Base-by-base conservation (phyloP, 2,113 vertebrate genomes). In the Dicrurus megarhynchus region DNA sequence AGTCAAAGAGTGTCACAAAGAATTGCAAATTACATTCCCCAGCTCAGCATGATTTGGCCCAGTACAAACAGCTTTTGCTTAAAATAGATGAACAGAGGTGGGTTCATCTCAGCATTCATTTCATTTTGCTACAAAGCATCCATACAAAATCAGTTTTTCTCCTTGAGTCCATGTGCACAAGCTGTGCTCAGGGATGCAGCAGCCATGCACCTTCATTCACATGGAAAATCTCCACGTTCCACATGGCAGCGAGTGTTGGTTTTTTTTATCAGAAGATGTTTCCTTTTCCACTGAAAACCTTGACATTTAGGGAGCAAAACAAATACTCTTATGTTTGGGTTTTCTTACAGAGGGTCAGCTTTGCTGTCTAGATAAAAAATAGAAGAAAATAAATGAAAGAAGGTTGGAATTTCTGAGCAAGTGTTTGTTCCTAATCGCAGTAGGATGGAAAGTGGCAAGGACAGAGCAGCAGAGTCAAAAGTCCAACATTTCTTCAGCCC, bases 11-110 rank as follows among this genome's bases (percentile, higher is more conserved):
- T 32, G 39, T 80, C 75, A 76, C 70, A 79, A 93, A 90, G 93
- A 94, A 83, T 61, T 96, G 94, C 91, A 95, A 95, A 96, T 96
- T 91, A 73, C 90, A 94, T 92, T 96, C 91, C 79, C 13, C 56
- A 94, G 79, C 95, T 92, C 95, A 95, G 93, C 92, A 24, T 81
- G 92, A 88, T 70, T 80, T 94, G 85, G 95, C 85, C 85, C 65
- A 52, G 46, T 50, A 84, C 79, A 93, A 96, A 92, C 69, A 95
- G 60, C 68, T 93, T 96, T 86, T 90, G 64, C 90, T 81, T 93
- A 81, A 90, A 96, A 77, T 64, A 90, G 76, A 89, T 78, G 71
- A 94, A 89, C 57, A 94, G 90, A 94, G 83, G 57, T 88, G 63
- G 92, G 60, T 82, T 94, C 79, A 88, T 86, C 88, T n/a, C 93